phyloP scores from a whole-genome alignment of 1,140 invertebrate genomes.

The Drosophila obscura region DNA sequence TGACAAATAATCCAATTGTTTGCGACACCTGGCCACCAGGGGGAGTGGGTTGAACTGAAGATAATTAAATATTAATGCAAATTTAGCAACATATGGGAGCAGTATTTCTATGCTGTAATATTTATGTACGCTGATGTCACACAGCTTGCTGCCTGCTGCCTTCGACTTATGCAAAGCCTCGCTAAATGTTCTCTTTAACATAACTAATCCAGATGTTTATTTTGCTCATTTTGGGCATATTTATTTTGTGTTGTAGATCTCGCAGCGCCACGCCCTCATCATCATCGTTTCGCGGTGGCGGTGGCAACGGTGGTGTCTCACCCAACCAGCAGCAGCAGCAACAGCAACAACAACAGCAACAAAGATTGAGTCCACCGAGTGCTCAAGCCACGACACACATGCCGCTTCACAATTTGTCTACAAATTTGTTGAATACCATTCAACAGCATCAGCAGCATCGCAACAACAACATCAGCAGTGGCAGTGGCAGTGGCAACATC shows the following conservation, averaged over 20 bases:
- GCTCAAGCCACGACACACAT: constrained; percentile 52
- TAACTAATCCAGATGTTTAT: constrained; percentile 33
- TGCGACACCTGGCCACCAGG: constrained; percentile 42
- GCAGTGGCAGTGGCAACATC: constrained; percentile 62
- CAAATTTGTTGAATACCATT: constrained; percentile 78
- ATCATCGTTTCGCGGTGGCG: constrained; percentile 87
- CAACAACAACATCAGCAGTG: constrained; percentile 58
- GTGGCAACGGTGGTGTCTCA: constrained; percentile 84
- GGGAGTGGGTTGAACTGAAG: constrained; percentile 11
- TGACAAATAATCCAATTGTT: constrained; percentile 77
- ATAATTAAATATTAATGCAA: constrained; percentile 77
- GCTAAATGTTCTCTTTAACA: constrained; percentile 47
- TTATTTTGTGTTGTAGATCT: constrained; percentile 84
- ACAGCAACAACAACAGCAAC: constrained; percentile 86
- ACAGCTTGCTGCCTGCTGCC: background rate
- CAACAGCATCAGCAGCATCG: constrained; percentile 67
- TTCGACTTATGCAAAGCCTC: constrained; percentile 36
- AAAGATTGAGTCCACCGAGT: constrained; percentile 69
- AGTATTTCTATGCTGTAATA: constrained; percentile 7
- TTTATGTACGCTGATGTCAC: constrained; percentile 46
- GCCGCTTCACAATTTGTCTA: constrained; percentile 80
- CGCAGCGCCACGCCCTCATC: constrained; percentile 90
- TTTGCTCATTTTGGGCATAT: background rate
- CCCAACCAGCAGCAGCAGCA: constrained; percentile 84
- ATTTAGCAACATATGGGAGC: constrained; percentile 35